Evolutionary conservation across 2,888 invertebrate species (phyloP).

Genomic region (Macaria liturata): DNA sequence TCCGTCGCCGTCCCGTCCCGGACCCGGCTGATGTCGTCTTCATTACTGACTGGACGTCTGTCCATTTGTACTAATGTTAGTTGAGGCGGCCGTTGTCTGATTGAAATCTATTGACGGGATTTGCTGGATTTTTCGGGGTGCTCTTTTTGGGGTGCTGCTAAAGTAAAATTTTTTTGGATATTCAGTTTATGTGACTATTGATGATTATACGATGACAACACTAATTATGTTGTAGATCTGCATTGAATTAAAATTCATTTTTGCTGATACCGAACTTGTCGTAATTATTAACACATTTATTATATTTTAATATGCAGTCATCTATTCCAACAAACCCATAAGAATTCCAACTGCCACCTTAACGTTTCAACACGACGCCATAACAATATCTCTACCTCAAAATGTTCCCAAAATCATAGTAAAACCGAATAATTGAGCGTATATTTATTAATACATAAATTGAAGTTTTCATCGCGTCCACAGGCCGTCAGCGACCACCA

Average conservation of each 20-base stretch:
- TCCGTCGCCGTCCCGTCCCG: constrained; percentile 58
- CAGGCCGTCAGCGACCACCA: constrained; percentile 19
- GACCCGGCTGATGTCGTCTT: constrained; percentile 62
- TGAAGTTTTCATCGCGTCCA: constrained; percentile 17
- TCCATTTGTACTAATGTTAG: constrained; percentile 69
- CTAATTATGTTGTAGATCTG: too few relatives aligned
- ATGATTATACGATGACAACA: too few relatives aligned
- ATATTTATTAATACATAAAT: constrained; percentile 18
- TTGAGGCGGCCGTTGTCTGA: constrained; percentile 27
- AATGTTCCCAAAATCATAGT: neutral
- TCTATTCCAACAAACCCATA: neutral
- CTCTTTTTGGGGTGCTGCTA: too few relatives aligned
- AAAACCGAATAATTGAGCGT: neutral
- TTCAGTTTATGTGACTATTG: too few relatives aligned
- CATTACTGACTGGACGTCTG: constrained; percentile 58
- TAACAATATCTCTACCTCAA: neutral
- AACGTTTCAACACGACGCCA: neutral
- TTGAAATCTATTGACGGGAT: constrained; percentile 31
- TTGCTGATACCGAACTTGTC: too few relatives aligned
- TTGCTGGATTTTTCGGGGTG: constrained; percentile 3
- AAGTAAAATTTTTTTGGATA: too few relatives aligned
- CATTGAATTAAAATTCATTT: too few relatives aligned
- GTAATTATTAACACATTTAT: too few relatives aligned
- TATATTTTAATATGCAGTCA: too few relatives aligned
- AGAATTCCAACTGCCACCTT: neutral